Evolutionary conservation across 1,140 invertebrate genomes (phyloP).

Genomic region (Papilio dardanus): DNA sequence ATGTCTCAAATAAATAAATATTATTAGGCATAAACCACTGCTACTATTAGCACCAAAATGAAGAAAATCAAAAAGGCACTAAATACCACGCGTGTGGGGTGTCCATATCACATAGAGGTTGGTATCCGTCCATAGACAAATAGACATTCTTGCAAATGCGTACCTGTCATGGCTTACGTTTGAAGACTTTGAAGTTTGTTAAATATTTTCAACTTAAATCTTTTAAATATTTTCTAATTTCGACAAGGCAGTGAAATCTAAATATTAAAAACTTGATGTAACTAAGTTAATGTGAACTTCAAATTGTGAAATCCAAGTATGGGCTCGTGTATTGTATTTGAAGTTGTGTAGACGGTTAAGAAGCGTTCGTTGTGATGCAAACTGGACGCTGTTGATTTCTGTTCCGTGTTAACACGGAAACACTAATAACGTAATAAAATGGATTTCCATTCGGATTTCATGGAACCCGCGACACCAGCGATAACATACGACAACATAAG

Average conservation of each 20-base stretch:
- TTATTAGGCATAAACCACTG: too few species aligned
- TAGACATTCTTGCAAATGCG: constrained; percentile 32
- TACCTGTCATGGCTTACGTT: constrained; percentile 34
- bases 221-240: background rate
- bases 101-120: too few species aligned
- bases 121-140: constrained; percentile 28
- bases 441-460: constrained; percentile 57
- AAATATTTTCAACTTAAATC: constrained; percentile 1
- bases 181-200: constrained; percentile 30
- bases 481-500: constrained; percentile 53
- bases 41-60: too few species aligned
- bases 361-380: constrained; percentile 34
- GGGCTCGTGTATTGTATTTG: background rate
- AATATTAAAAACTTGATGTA: background rate
- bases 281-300: background rate
- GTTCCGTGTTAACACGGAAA: background rate
- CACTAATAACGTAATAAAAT: constrained; percentile 45
- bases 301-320: constrained; percentile 25
- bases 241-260: constrained; percentile 5
- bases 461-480: constrained; percentile 58
- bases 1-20: too few species aligned
- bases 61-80: too few species aligned
- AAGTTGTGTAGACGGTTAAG: constrained; percentile 24
- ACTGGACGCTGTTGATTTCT: background rate
- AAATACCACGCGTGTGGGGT: too few species aligned